Evolutionary conservation across 2,888 invertebrate genomes (phyloP).

Genomic region (Melinopterus prodromus): DNA sequence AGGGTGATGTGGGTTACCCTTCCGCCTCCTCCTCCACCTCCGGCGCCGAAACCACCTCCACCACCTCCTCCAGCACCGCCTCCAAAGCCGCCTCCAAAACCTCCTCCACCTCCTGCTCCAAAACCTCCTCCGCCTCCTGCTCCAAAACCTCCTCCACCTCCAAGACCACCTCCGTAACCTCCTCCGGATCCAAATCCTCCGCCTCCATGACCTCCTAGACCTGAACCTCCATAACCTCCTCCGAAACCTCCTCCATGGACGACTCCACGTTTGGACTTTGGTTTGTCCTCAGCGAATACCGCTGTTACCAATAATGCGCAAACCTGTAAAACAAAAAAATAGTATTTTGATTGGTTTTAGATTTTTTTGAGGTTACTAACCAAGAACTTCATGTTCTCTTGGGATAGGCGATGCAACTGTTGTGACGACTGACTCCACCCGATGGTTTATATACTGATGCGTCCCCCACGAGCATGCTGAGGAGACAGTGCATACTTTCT

Average conservation of each 20-base stretch:
- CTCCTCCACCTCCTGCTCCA: slow-evolving; percentile 22
- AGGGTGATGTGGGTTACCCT: slow-evolving; percentile 65
- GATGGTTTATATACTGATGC: slow-evolving; percentile 36
- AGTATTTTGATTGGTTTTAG: slow-evolving; percentile 6
- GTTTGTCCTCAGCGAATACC: slow-evolving; percentile 33
- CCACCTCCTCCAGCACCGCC: slow-evolving; percentile 25
- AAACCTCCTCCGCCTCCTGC: slow-evolving; percentile 30
- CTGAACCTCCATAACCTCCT: slow-evolving; percentile 24
- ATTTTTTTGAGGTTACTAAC: slow-evolving; percentile 27
- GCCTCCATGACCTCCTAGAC: slow-evolving; percentile 21
- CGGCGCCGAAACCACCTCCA: slow-evolving; percentile 29
- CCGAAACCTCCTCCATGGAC: slow-evolving; percentile 33
- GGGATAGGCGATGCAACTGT: slow-evolving; percentile 35
- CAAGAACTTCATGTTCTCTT: slow-evolving; percentile 36
- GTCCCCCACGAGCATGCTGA: slow-evolving; percentile 29
- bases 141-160: slow-evolving; percentile 33
- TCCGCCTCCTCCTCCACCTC: slow-evolving; percentile 47
- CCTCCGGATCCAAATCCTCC: slow-evolving; percentile 27
- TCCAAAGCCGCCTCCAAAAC: slow-evolving; percentile 29
- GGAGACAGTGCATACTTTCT: slow-evolving; percentile 36
- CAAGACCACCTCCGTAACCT: slow-evolving; percentile 35
- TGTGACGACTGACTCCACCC: slow-evolving; percentile 35
- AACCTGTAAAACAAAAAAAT: slow-evolving; percentile 27
- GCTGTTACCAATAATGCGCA: slow-evolving; percentile 35
- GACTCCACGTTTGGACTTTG: slow-evolving; percentile 37